A percentile compares a stretch with the other conserved stretches of the same genome.
Evolutionary conservation across 2,888 invertebrate species (phyloP).

Genomic region (Cephus runcator): DNA sequence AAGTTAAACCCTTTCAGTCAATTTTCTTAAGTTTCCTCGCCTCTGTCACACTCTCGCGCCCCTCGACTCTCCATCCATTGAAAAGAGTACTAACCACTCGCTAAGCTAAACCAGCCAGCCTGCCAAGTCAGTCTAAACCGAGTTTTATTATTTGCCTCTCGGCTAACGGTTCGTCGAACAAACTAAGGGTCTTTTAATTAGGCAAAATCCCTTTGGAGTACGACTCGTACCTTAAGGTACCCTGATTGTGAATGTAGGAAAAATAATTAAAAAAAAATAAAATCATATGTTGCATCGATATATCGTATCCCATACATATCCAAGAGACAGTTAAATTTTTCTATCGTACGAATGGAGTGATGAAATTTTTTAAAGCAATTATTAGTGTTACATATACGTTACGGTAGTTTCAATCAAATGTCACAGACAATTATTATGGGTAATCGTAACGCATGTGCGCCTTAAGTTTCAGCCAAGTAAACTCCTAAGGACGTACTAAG

Average conservation of each 20-base stretch:
- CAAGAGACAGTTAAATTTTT: not conserved
- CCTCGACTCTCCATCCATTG: not conserved
- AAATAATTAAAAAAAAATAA: not conserved
- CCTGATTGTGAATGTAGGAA: not conserved
- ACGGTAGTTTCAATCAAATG: not conserved
- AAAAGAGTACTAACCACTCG: not conserved
- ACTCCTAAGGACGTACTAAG: conserved; percentile 18
- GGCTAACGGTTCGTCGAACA: not conserved
- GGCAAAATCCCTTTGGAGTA: not conserved
- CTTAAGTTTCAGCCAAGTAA: not conserved
- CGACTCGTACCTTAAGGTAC: not conserved
- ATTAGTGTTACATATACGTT: not conserved
- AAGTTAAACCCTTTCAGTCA: not conserved
- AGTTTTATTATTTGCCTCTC: conserved; percentile 27
- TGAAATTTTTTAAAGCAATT: not conserved
- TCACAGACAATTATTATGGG: not conserved
- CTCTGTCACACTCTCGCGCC: not conserved
- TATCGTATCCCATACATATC: not conserved
- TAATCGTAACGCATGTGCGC: not conserved
- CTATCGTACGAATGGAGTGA: too few relatives aligned
- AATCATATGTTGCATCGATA: not conserved
- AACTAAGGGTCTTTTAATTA: not conserved
- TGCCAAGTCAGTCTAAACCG: conserved; percentile 17
- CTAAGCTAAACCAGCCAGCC: not conserved
- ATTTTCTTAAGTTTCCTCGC: too few relatives aligned